Conservation (phyloP, 2,888 invertebrate species). For the Poecilobothrus nobilitatus region DNA sequence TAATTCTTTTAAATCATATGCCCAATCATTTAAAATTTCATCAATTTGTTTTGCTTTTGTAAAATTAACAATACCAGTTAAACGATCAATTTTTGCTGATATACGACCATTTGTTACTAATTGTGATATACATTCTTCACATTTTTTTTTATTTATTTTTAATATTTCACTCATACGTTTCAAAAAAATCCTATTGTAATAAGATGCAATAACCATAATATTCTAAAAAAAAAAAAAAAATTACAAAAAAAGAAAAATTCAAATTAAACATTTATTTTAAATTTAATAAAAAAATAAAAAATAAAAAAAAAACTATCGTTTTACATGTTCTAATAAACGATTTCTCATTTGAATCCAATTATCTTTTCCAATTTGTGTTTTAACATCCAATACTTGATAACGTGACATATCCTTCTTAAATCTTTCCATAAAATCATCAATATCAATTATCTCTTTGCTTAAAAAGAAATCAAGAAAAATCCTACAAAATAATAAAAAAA, state of each 20-base stretch:
- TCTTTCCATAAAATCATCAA: slow-evolving; percentile 70
- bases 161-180: slow-evolving; percentile 81
- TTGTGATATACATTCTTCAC: slow-evolving; percentile 83
- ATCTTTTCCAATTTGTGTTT: slow-evolving; percentile 69
- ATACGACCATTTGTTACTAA: slow-evolving; percentile 81
- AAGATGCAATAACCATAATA: slow-evolving; percentile 92
- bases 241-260: slow-evolving; percentile 16
- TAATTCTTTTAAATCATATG: slow-evolving; percentile 67
- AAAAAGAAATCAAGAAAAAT: slow-evolving; percentile 73
- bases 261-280: background rate
- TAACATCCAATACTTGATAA: slow-evolving; percentile 63
- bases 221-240: slow-evolving; percentile 22
- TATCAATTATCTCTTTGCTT: slow-evolving; percentile 84
- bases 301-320: too few species aligned
- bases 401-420: slow-evolving; percentile 66
- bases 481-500: slow-evolving; percentile 16
- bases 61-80: slow-evolving; percentile 81
- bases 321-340: slow-evolving; percentile 80
- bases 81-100: slow-evolving; percentile 84
- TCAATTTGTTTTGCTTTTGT: slow-evolving; percentile 74
- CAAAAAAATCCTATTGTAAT: slow-evolving; percentile 81
- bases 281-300: too few species aligned
- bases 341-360: slow-evolving; percentile 84
- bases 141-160: slow-evolving; percentile 71
- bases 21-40: slow-evolving; percentile 85